Evolutionary conservation across 2,888 invertebrate species (phyloP).

Genomic region (Nomada hirtipes): DNA sequence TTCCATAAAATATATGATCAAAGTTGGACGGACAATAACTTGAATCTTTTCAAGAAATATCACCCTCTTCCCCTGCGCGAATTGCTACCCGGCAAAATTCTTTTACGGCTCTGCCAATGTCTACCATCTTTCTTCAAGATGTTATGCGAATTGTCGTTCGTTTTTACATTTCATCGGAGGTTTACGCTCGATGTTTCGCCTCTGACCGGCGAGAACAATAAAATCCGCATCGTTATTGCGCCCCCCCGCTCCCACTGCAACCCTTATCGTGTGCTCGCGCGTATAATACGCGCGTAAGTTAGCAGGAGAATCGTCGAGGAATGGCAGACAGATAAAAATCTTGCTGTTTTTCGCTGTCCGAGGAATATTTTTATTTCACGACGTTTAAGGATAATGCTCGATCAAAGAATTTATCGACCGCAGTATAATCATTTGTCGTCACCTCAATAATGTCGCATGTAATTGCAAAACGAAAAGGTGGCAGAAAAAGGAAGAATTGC

Average conservation of each 20-base stretch:
- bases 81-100: neutral
- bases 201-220: conserved; percentile 69
- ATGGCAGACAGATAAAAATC: conserved; percentile 42
- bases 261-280: conserved; percentile 46
- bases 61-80: neutral
- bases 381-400: conserved; percentile 20
- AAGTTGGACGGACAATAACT: neutral
- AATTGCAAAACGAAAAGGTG: too few species aligned
- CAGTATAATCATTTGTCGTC: conserved; percentile 45
- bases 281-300: conserved; percentile 63
- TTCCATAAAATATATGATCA: neutral
- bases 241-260: conserved; percentile 46
- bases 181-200: conserved; percentile 62
- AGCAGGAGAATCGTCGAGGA: conserved; percentile 6
- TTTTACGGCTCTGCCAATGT: neutral
- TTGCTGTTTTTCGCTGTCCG: neutral
- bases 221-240: conserved; percentile 66
- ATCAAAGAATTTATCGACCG: conserved; percentile 50
- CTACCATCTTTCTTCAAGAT: neutral
- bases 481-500: neutral
- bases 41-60: neutral
- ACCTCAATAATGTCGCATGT: conserved; percentile 23
- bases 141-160: conserved; percentile 18
- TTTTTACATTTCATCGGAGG: conserved; percentile 33
- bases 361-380: conserved; percentile 41